Percentiles rank a stretch among this genome's conserved stretches.
Conservation (phyloP, 2,888 invertebrate species). For the Synergus laeviventris region DNA sequence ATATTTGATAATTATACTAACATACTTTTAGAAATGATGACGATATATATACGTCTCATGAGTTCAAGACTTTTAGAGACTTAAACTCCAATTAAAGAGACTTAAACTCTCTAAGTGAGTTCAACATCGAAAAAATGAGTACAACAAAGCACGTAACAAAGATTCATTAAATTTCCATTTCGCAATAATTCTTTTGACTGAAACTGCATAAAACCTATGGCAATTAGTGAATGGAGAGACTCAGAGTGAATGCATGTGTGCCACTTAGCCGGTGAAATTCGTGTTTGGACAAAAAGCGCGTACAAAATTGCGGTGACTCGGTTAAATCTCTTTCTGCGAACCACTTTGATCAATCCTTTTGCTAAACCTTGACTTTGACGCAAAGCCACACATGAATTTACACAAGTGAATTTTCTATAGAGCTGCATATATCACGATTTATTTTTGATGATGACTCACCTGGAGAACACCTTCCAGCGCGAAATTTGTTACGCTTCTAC, state of each 20-base stretch:
- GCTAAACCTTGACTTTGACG: constrained; percentile 10
- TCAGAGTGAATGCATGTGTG: constrained; percentile 20
- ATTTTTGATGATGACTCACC: constrained; percentile 57
- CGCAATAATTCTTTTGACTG: background rate
- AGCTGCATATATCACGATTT: constrained; percentile 38
- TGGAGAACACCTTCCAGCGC: constrained; percentile 50
- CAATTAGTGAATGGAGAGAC: constrained; percentile 1
- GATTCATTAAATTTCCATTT: background rate
- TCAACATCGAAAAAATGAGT: background rate
- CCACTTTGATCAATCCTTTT: constrained; percentile 4
- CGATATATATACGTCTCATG: background rate
- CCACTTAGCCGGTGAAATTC: constrained; percentile 38
- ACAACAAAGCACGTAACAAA: background rate
- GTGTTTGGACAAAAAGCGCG: constrained; percentile 1
- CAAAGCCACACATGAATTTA: background rate
- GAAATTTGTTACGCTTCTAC: constrained; percentile 46
- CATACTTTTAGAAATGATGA: no score
- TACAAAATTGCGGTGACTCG: background rate
- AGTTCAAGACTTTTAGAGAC: background rate
- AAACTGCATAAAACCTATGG: background rate
- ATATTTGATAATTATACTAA: background rate
- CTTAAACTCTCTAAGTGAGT: background rate
- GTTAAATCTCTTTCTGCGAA: constrained; percentile 6
- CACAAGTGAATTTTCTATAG: constrained; percentile 29
- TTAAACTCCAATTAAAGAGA: background rate